These are phyloP conservation scores for Aleiodes alternator DNA, from an alignment of 2,888 invertebrate species.

Conservation along the genomic window DNA sequence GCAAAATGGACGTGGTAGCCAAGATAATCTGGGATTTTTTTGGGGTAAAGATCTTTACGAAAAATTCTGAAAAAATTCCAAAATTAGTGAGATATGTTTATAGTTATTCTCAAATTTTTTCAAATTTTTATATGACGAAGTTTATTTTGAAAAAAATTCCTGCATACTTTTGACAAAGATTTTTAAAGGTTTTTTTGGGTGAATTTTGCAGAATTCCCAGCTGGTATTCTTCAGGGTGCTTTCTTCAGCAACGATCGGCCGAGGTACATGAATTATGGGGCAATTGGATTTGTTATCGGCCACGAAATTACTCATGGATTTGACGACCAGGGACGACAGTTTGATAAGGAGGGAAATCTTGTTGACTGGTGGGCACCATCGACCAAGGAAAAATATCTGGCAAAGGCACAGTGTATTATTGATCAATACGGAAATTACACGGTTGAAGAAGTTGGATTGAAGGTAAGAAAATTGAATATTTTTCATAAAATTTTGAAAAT, in stretches of 20 bases:
- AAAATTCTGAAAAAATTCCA: too few relatives aligned
- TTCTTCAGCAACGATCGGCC: constrained; percentile 94
- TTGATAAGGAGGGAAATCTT: constrained; percentile 93
- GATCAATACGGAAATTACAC: constrained; percentile 95
- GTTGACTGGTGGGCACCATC: constrained; percentile 94
- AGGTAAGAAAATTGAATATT: constrained; percentile 77
- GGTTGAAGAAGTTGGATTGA: constrained; percentile 84
- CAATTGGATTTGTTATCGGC: constrained; percentile 93
- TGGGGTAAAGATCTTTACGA: too few relatives aligned
- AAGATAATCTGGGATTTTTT: too few relatives aligned
- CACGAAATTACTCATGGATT: constrained; percentile 96
- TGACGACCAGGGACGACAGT: constrained; percentile 92
- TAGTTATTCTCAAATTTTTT: too few relatives aligned
- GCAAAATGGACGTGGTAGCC: too few relatives aligned
- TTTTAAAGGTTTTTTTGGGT: background rate
- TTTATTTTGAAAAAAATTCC: too few relatives aligned
- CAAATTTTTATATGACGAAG: too few relatives aligned
- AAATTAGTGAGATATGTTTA: too few relatives aligned
- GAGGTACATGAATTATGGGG: constrained; percentile 93
- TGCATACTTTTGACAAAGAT: too few relatives aligned
- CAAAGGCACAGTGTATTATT: constrained; percentile 93
- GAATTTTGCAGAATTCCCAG: constrained; percentile 87
- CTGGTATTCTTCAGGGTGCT: constrained; percentile 93
- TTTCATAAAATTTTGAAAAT: background rate
- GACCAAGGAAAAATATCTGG: constrained; percentile 89